Evolutionary conservation across 2,888 invertebrate genomes (phyloP).

Genomic region (Amorpha juglandis): DNA sequence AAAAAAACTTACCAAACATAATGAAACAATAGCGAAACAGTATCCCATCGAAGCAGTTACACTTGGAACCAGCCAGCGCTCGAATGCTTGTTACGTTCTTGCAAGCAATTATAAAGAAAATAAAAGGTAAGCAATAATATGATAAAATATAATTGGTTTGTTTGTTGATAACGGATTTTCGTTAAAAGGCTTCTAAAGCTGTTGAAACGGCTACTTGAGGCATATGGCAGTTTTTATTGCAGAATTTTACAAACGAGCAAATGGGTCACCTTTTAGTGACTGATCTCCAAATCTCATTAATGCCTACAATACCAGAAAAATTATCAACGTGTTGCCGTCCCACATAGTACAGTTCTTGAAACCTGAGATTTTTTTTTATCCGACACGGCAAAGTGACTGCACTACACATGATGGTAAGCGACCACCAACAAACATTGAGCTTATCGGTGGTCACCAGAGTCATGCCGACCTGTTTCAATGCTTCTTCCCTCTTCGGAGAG

Average conservation of each 20-base stretch:
- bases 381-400: too few species aligned
- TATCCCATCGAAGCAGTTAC: slow-evolving; percentile 7
- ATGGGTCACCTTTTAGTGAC: too few species aligned
- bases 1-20: slow-evolving; percentile 7
- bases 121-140: neutral
- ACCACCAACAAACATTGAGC: too few species aligned
- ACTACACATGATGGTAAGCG: too few species aligned
- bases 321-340: neutral
- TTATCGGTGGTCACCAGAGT: too few species aligned
- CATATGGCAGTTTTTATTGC: neutral
- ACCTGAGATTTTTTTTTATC: too few species aligned
- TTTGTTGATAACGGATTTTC: neutral
- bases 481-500: too few species aligned
- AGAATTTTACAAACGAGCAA: too few species aligned
- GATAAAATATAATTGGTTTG: slow-evolving; percentile 1
- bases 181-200: neutral
- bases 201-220: neutral
- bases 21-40: neutral
- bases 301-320: too few species aligned
- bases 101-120: neutral
- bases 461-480: too few species aligned
- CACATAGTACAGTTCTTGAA: too few species aligned
- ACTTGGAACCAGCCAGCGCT: neutral
- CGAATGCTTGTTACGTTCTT: slow-evolving; percentile 4
- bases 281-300: too few species aligned